phyloP scores from a whole-genome alignment of 2,113 vertebrate species.

The Reinhardtius hippoglossoides region DNA sequence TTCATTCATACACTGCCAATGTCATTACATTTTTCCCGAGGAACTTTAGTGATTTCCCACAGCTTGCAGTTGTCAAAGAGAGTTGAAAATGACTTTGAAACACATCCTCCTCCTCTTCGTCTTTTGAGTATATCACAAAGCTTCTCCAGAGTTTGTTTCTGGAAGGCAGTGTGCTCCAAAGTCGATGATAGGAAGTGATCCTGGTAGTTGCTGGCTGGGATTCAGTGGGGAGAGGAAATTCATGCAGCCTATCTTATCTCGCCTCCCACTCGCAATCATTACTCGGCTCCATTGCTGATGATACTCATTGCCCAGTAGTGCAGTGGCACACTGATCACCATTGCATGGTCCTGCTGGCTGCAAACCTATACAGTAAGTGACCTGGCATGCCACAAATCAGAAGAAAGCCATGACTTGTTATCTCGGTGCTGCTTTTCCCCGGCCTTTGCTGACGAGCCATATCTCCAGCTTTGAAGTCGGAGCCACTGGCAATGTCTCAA shows the following conservation, averaged over 20 bases:
- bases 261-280: conserved; percentile 61
- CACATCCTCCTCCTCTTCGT: conserved; percentile 41
- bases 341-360: conserved; percentile 69
- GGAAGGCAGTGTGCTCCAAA: conserved; percentile 46
- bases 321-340: conserved; percentile 64
- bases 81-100: conserved; percentile 69
- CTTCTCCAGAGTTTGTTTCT: conserved; percentile 60
- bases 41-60: not conserved
- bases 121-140: conserved; percentile 51
- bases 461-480: conserved; percentile 86
- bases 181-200: conserved; percentile 42
- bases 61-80: conserved; percentile 37
- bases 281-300: conserved; percentile 44
- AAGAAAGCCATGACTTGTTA: conserved; percentile 86
- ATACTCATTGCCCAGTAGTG: conserved; percentile 45
- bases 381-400: conserved; percentile 84
- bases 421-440: conserved; percentile 81
- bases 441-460: conserved; percentile 79
- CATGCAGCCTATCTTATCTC: conserved; percentile 50
- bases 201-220: conserved; percentile 46
- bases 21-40: conserved; percentile 50
- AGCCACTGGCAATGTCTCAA: conserved; percentile 83
- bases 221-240: conserved; percentile 38
- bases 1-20: conserved; percentile 47
- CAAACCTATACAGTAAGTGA: conserved; percentile 77